phyloP scores from a whole-genome alignment of 1,140 invertebrate genomes.

The Hestina assimilis region DNA sequence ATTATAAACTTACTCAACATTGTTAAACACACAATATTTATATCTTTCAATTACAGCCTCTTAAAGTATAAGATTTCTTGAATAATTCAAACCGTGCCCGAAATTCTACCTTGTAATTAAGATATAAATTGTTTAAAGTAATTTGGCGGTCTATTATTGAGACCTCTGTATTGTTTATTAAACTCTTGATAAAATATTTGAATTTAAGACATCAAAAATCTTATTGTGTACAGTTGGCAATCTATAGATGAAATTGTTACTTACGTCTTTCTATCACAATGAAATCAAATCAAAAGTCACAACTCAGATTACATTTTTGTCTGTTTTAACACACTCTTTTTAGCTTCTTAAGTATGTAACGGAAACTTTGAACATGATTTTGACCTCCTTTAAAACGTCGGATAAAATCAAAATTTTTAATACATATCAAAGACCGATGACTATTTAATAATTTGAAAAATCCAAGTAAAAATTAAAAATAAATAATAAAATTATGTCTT shows the following conservation, averaged over 20 bases:
- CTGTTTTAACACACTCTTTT: too few relatives aligned
- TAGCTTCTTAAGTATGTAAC: too few relatives aligned
- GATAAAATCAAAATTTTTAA: too few relatives aligned
- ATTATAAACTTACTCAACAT: neutral
- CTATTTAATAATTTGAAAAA: too few relatives aligned
- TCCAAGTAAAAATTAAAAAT: too few relatives aligned
- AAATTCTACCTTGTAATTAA: conserved; percentile 19
- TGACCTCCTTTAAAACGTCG: too few relatives aligned
- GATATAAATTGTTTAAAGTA: conserved; percentile 22
- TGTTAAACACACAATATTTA: conserved; percentile 4
- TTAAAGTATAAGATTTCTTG: conserved; percentile 21
- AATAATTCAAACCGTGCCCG: conserved; percentile 11
- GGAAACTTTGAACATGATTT: too few relatives aligned
- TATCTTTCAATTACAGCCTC: conserved; percentile 15
- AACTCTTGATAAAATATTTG: neutral
- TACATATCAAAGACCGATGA: too few relatives aligned
- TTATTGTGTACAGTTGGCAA: too few relatives aligned
- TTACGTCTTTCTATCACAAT: neutral
- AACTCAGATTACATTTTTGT: too few relatives aligned
- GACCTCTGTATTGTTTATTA: conserved; percentile 4
- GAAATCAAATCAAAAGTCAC: neutral
- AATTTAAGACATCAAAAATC: too few relatives aligned
- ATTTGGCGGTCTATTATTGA: conserved; percentile 18
- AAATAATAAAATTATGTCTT: too few relatives aligned
- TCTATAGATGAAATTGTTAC: neutral